Conservation (phyloP, 1,140 invertebrate species). For the Drosophila mauritiana region DNA sequence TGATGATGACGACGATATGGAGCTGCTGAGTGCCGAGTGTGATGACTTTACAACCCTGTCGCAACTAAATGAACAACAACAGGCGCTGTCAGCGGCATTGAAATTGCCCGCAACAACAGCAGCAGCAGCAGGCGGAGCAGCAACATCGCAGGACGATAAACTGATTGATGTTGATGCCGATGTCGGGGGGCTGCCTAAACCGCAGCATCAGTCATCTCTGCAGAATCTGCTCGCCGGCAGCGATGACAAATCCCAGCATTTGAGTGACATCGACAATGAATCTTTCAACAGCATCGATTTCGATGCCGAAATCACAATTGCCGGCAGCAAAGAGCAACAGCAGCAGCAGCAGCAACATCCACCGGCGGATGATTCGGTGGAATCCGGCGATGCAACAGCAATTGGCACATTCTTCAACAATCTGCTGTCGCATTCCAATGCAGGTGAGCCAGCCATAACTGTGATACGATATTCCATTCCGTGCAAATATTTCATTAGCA, state of each 20-base stretch:
- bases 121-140: neutral
- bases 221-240: constrained; percentile 73
- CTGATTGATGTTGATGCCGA: constrained; percentile 71
- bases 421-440: constrained; percentile 82
- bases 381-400: constrained; percentile 72
- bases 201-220: constrained; percentile 70
- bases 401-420: constrained; percentile 84
- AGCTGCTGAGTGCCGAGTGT: constrained; percentile 73
- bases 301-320: constrained; percentile 84
- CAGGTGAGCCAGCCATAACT: constrained; percentile 71
- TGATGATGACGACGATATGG: constrained; percentile 51
- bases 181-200: constrained; percentile 52
- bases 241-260: constrained; percentile 82
- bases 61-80: constrained; percentile 84
- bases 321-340: constrained; percentile 49
- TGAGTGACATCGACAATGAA: constrained; percentile 85
- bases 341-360: constrained; percentile 24
- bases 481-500: constrained; percentile 70
- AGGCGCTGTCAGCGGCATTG: constrained; percentile 54
- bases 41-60: constrained; percentile 82
- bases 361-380: constrained; percentile 31
- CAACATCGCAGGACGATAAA: constrained; percentile 54
- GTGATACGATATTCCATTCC: constrained; percentile 19
- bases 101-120: constrained; percentile 48
- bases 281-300: constrained; percentile 84